Conservation (phyloP, 2,888 invertebrate species). For the Elysia crispata region DNA sequence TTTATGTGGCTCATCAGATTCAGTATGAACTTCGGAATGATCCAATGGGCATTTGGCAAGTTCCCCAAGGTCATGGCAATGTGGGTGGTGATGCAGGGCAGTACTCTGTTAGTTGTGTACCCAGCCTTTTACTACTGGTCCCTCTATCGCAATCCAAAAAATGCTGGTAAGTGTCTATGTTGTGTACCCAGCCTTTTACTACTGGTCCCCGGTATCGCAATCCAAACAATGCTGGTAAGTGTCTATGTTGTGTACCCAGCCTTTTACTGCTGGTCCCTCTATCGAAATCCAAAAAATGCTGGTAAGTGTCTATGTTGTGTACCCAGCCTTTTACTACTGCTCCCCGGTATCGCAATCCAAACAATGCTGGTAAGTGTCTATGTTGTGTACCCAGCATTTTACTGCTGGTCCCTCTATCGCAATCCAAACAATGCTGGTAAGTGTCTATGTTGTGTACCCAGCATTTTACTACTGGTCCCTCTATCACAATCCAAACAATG, state of each 20-base stretch:
- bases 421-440: constrained; percentile 55
- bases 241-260: constrained; percentile 78
- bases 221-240: too few relatives aligned
- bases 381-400: constrained; percentile 78
- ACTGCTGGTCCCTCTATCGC: constrained; percentile 76
- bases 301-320: constrained; percentile 52
- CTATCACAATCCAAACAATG: too few relatives aligned
- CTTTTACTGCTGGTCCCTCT: constrained; percentile 78
- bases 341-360: too few relatives aligned
- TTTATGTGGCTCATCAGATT: constrained; percentile 62
- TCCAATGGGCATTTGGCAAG: constrained; percentile 82
- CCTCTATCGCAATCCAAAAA: constrained; percentile 56
- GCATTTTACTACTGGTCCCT: too few relatives aligned
- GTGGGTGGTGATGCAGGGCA: constrained; percentile 80
- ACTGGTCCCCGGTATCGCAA: too few relatives aligned
- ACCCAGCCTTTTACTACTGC: too few relatives aligned
- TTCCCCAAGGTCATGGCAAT: constrained; percentile 81
- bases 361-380: too few relatives aligned
- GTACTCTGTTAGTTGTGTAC: constrained; percentile 77
- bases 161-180: constrained; percentile 52
- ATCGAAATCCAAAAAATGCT: constrained; percentile 56
- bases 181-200: too few relatives aligned
- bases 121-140: constrained; percentile 79
- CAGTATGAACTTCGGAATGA: constrained; percentile 81
- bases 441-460: constrained; percentile 47